Base-by-base conservation (phyloP, 2,888 invertebrate genomes). In the Microdon myrmicae region DNA sequence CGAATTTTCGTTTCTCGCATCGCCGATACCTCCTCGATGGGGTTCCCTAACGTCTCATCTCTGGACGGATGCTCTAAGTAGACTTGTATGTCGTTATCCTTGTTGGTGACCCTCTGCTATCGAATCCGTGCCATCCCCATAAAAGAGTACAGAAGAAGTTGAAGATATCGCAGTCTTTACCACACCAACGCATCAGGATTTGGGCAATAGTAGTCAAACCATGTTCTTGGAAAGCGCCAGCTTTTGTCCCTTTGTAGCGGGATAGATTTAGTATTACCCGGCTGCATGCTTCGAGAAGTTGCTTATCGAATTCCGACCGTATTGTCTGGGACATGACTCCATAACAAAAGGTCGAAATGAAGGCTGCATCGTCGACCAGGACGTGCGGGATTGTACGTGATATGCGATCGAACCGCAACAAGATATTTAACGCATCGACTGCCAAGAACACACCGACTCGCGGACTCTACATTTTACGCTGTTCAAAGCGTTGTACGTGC, bases 161-260 rank as follows among this genome's bases (percentile, higher is more conserved):
- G 70, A 88, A 88, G 43, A 88, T 76, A 31, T 82, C 81, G 3
- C 82, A 81, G 70, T 89, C 87, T 70, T 85, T 88, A 71, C 85
- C 86, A 71, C 87, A 87, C 80, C 85, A 88, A 47, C 87, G 83
- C 74, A 83, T 78, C 82, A 90, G 82, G 73, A 87, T 83, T 70
- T 84, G 86, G 26, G 89, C 77, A 34, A 89, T 79, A 1, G 83
- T 82, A 16, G 84, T 80, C 12, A 89, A 82, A 38, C 84, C 82
- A 23, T 85, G 81, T 68, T 85, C 83, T 75, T 82, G 81, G 75
- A 87, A 87, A 48, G 86, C 84, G 68, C 83, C 83, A 1, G 82
- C 81, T 6, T 83, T 85, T 0, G 87, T 87, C 37, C 81, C 77
- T 39, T 81, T 81, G 69, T 86, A 87, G 51, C 89, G 85, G 7